Evolutionary conservation across 1,140 invertebrate species (phyloP).

Genomic region (Drosophila seguyi): DNA sequence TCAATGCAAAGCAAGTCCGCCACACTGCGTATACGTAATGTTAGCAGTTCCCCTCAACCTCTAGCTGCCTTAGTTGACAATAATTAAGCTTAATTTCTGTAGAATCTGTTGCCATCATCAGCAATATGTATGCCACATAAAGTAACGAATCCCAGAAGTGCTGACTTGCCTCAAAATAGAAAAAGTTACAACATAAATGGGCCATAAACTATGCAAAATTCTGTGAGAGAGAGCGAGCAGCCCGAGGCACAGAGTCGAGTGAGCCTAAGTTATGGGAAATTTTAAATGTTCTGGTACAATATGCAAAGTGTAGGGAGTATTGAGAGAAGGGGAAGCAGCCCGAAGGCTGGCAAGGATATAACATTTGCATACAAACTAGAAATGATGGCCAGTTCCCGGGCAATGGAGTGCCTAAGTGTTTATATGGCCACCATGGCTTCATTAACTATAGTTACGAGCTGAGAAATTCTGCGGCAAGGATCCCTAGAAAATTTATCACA

Average conservation of each 20-base stretch:
- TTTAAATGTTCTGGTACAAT: slow-evolving; percentile 48
- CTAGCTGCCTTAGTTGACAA: not conserved
- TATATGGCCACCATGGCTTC: slow-evolving; percentile 24
- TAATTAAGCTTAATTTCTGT: slow-evolving; percentile 29
- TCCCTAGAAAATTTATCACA: slow-evolving; percentile 22
- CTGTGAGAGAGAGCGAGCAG: not conserved
- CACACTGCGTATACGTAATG: slow-evolving; percentile 11
- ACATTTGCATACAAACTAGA: slow-evolving; percentile 44
- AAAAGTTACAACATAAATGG: slow-evolving; percentile 33
- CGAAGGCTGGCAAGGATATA: not conserved
- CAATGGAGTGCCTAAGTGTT: slow-evolving; percentile 29
- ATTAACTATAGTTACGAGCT: slow-evolving; percentile 34
- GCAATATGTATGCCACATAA: slow-evolving; percentile 34
- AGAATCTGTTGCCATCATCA: slow-evolving; percentile 44
- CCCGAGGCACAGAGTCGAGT: slow-evolving; percentile 7
- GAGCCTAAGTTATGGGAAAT: slow-evolving; percentile 40
- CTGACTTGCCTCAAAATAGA: slow-evolving; percentile 34
- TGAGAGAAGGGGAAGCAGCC: not conserved
- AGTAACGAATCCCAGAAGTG: slow-evolving; percentile 24
- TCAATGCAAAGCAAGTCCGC: not conserved
- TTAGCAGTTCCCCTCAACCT: not conserved
- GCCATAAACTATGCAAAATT: slow-evolving; percentile 45
- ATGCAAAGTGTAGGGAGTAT: slow-evolving; percentile 30
- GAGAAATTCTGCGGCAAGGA: not conserved
- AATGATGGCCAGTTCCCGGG: slow-evolving; percentile 21